Evolutionary conservation across 2,888 invertebrate species (phyloP), one percentile per base, ranked within the genome.

Genomic region (Agonum fuliginosum): DNA sequence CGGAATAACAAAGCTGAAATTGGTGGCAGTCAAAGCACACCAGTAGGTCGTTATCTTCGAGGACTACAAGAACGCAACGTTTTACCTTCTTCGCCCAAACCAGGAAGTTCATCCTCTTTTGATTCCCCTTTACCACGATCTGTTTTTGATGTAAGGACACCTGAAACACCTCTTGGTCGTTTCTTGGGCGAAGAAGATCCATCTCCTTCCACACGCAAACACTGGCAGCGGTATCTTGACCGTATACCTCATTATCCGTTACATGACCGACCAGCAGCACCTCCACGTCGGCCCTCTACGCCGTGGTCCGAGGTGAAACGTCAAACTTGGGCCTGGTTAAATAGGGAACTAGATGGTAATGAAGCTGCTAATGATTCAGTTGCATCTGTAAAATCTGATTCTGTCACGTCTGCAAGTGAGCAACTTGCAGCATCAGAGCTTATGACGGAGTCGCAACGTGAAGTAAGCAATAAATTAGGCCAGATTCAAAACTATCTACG

Each of bases 111-210:
- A 34, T 6, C 41, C 5, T 6, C 37, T 67, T 19, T 20, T 22
- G 48, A 79, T 83, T 2, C 86, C 0, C 85, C 84, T 73, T 86
- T 88, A 10, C 87, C 88, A 3, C 82, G 83, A 75, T 84, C 86
- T 19, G 89, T 87, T 8, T 85, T 85, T 79, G 85, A 87, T 62
- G 84, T 89, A 1, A 84, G 87, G 10, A 91, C 91, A 0, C 91
- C 91, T 0, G 88, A 89, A 0, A 89, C 89, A 5, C 91, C 91
- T 0, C 88, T 89, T 76, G 91, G 90, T 1, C 86, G 86, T 34
- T 85, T 88, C 73, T 86, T 89, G 41, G 67, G 67, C n/a, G 84
- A 84, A 24, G 84, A 88, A 0, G 86, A 89, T 83, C 90, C 90
- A 1, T 88, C 89, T 0, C 88, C 88, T 0, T 83, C 84, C 5